Evolutionary conservation across 2,888 invertebrate species (phyloP).

Genomic region (Caenorhabditis auriculariae): DNA sequence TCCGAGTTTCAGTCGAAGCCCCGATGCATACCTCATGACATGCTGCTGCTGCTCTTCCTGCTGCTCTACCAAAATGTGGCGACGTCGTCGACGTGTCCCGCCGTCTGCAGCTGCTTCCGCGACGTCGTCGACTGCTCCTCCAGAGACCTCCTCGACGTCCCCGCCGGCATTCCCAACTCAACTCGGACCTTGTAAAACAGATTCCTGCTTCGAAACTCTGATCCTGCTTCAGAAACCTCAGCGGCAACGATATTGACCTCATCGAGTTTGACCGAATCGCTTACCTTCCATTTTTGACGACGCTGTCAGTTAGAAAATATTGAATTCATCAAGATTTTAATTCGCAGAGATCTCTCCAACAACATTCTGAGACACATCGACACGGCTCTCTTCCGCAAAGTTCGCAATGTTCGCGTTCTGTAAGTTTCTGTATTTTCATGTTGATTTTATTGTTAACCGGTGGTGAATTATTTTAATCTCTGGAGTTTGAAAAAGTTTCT

Average conservation of each 20-base stretch:
- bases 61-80: no score
- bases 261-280: neutral
- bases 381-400: conserved; percentile 18
- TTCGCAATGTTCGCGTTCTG: conserved; percentile 31
- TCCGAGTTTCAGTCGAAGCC: no score
- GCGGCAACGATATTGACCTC: conserved; percentile 32
- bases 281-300: neutral
- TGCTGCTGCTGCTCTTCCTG: no score
- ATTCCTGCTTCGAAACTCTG: neutral
- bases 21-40: no score
- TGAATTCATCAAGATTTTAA: neutral
- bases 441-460: no score
- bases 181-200: conserved; percentile 16
- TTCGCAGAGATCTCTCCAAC: conserved; percentile 39
- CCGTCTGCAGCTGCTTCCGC: conserved; percentile 28
- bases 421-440: no score
- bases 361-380: conserved; percentile 34
- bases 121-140: conserved; percentile 37
- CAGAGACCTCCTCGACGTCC: conserved; percentile 26
- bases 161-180: conserved; percentile 27
- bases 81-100: no score
- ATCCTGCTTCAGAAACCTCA: conserved; percentile 17
- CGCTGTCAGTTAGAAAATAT: neutral
- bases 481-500: no score
- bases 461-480: no score